Conservation (phyloP, 1,140 invertebrate species). For the Drosophila lacteicornis region DNA sequence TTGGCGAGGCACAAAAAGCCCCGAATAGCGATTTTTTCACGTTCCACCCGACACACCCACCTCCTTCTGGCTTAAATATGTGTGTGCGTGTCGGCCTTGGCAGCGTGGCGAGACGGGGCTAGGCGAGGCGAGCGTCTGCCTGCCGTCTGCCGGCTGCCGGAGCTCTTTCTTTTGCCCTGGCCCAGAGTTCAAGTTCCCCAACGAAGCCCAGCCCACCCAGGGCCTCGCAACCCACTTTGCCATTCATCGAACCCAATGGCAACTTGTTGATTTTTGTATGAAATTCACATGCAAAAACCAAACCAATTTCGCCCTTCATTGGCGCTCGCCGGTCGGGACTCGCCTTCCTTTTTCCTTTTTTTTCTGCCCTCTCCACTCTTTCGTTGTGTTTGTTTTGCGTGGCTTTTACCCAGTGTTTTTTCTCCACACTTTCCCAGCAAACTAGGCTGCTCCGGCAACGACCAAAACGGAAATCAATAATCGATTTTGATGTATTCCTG, state of each 20-base stretch:
- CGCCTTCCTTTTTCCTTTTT: slow-evolving; percentile 29
- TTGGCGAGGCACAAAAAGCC: slow-evolving; percentile 57
- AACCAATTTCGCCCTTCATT: slow-evolving; percentile 65
- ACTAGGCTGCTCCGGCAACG: slow-evolving; percentile 41
- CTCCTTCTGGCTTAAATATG: slow-evolving; percentile 26
- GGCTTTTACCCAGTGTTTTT: slow-evolving; percentile 33
- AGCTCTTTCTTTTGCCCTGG: slow-evolving; percentile 48
- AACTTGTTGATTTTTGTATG: slow-evolving; percentile 64
- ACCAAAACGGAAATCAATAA: slow-evolving; percentile 58
- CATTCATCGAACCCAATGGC: slow-evolving; percentile 63
- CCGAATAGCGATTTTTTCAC: slow-evolving; percentile 60
- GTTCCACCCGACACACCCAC: slow-evolving; percentile 40
- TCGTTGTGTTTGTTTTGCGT: slow-evolving; percentile 51
- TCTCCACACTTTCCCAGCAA: slow-evolving; percentile 15
- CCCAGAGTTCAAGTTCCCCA: slow-evolving; percentile 53
- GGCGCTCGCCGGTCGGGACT: slow-evolving; percentile 37
- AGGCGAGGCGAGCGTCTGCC: slow-evolving; percentile 45
- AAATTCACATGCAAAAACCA: slow-evolving; percentile 64
- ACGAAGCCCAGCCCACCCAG: background rate
- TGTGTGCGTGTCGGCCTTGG: slow-evolving; percentile 52
- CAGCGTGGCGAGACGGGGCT: slow-evolving; percentile 23
- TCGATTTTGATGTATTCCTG: slow-evolving; percentile 39
- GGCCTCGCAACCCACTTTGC: slow-evolving; percentile 2
- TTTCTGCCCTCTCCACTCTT: slow-evolving; percentile 16
- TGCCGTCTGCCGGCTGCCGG: slow-evolving; percentile 49